Base-by-base conservation (phyloP, 1,140 invertebrate species). In the Diorhabda carinulata region DNA sequence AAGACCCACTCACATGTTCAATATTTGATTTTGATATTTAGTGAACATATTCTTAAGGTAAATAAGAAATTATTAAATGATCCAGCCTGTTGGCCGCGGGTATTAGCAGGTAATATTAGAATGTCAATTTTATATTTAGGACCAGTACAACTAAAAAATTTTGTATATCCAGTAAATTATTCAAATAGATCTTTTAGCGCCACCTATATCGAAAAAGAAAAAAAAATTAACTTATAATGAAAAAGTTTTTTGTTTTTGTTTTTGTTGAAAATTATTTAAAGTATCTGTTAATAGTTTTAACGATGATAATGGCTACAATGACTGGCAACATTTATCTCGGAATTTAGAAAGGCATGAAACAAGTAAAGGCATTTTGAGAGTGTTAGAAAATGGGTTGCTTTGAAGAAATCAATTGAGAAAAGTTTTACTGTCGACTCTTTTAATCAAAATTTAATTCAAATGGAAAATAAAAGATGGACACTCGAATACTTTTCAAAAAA, bases 161-260 rank as follows among this genome's bases (percentile, higher is more conserved):
- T 62, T 62, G n/a, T 62, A 6, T 62, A 62, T 62, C 3, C 3
- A 5, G 10, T 62, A 62, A 41, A 62, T 62, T 41, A 41, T 62
- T 62, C n/a, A 62, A 44, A 62, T n/a, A 62, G 61, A 62, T 62
- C 61, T 62, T 62, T 62, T 62, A 62, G 61, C 61, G 4, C 41
- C 2, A 62, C 61, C n/a, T 62, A 62, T 41, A 2, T 62, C 42
- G 61, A 6, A 62, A 62, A 62, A 62, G 42, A 62, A 6, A 62
- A 62, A 62, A 62, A 62, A 62, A 9, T 43, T 62, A 62, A 62
- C 10, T 7, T 41, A 3, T 62, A 62, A 62, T 62, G 61, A 62
- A 62, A 62, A 62, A 44, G 61, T 62, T 6, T 43, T 41, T 62
- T 41, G 61, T 41, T 41, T 4, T 5, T 62, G 61, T n/a, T 41